A percentile compares a stretch with the other conserved stretches of the same genome.
phyloP scores from a whole-genome alignment of 2,888 invertebrate species.

The Herminia tarsipennalis region DNA sequence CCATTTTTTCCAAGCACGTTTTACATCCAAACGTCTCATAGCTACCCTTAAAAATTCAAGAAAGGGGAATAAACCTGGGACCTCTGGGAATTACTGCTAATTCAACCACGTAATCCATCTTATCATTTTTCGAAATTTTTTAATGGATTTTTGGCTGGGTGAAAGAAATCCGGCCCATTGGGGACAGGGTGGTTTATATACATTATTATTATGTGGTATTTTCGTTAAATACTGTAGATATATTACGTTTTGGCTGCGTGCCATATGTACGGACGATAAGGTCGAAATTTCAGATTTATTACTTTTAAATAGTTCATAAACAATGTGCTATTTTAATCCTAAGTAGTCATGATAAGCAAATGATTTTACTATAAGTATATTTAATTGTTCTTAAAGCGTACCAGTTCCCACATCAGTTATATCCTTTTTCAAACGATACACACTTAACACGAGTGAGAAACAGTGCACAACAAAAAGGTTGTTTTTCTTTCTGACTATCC shows the following conservation, averaged over 20 bases:
- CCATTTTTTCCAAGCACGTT: slow-evolving; percentile 16
- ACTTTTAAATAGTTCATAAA: slow-evolving; percentile 22
- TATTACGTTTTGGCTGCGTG: slow-evolving; percentile 27
- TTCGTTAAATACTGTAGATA: slow-evolving; percentile 32
- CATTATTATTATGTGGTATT: slow-evolving; percentile 29
- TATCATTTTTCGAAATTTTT: slow-evolving; percentile 71
- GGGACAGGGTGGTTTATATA: slow-evolving; percentile 46
- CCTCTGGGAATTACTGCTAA: slow-evolving; percentile 71
- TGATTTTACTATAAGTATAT: not conserved
- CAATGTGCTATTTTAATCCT: not conserved
- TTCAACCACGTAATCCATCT: slow-evolving; percentile 82
- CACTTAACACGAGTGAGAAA: too few species aligned
- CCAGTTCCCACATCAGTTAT: too few species aligned
- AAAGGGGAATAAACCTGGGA: slow-evolving; percentile 61
- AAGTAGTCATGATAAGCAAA: not conserved
- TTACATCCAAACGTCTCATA: slow-evolving; percentile 9
- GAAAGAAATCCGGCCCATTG: slow-evolving; percentile 69
- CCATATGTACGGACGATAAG: slow-evolving; percentile 29
- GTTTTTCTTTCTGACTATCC: too few species aligned
- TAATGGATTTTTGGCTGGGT: slow-evolving; percentile 75
- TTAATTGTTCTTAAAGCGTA: not conserved
- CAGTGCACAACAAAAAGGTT: too few species aligned
- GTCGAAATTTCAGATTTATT: slow-evolving; percentile 23
- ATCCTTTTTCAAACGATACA: too few species aligned
- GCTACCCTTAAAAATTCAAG: slow-evolving; percentile 42